Base-by-base conservation (phyloP, 35 echinoderm and acorn worm species). In the Antedon bifida region DNA sequence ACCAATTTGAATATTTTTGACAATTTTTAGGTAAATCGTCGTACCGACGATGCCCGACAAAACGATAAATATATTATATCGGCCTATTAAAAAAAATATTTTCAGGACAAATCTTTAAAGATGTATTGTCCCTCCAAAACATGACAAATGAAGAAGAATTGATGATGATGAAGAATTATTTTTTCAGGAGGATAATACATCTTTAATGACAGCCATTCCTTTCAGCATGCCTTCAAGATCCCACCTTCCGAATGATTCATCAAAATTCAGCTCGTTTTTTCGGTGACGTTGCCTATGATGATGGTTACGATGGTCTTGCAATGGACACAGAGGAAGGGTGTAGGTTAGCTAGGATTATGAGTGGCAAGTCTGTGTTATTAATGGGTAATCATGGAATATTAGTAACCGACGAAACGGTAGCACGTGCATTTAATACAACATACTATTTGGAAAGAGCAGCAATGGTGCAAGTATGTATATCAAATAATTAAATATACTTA, bases 301-400 rank as follows among this genome's bases (percentile, higher is more conserved):
- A 0, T 31, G 83, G 83, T 21, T 99, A 88, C 30, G 90, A 83
- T 17, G 95, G 95, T 19, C 76, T 89, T 29, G 84, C 87, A 46
- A 85, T 87, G 23, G 55, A 35, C 17, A 56, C 75, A 5, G 83
- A 90, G 30, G 95, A 99, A 81, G 81, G 95, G 14, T 35, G 75
- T 26, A 77, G 88, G 38, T 82, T 99, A 29, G 95, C 91, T 0
- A 87, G 79, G 21, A 55, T 81, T 19, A 38, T 99, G 2, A 83
- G 75, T n/a, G 80, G 64, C 83, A 99, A 99, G 56, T 79, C 90
- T 3, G 78, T 99, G 33, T 78, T 92, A 34, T 16, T 99, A 4
- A 86, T 99, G 88, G 88, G 87, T 14, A 89, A 99, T 78, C 95
- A 99, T 79, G 95, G 95, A 16, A 75, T 99, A 16, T 34, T 92